Base-by-base conservation (phyloP, 2,797 vertebrate genomes). In the Oceanodroma leucorhoa region DNA sequence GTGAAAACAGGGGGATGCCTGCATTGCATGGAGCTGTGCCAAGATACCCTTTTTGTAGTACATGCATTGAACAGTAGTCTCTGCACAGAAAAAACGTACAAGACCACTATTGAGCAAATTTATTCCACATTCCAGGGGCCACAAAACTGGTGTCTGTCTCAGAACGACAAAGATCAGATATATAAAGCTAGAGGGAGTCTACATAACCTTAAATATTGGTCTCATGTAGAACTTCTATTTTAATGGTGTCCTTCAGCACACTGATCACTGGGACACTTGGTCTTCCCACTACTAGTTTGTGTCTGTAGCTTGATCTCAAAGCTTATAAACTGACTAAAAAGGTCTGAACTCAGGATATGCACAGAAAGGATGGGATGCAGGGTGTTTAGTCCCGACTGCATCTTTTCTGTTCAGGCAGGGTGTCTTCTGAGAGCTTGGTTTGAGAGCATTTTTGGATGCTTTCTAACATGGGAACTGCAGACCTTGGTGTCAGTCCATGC, bases 61-160 rank as follows among this genome's bases (percentile, higher is more conserved):
- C 8, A 4, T 72, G 22, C 18, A 24, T 27, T 11, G 55, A 73
- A 50, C 11, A 51, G 5, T 3, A 48, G 15, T 36, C 16, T 34
- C 16, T 11, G 7, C 34, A 22, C 23, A 72, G 48, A 66, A 76
- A 67, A 94, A 38, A 30, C 13, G 22, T 26, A n/a, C 3, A 34
- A 45, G 55, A 14, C 18, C 67, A 66, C 4, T 66, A 61, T 48
- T 55, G 7, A 36, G 7, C 8, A 75, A 73, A 54, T 34, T 48
- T 57, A 38, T 75, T 67, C 7, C 24, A 29, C 5, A 2, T 76
- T 87, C 23, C 5, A 55, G 32, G 60, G 38, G 9, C 40, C 61
- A 60, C 0, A 0, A 30, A 36, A 53, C 16, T 16, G 3, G 8
- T 60, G 16, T 45, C 26, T 75, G 29, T 30, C 21, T 22, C 1